phyloP scores from a whole-genome alignment of 2,797 vertebrate genomes.

The Choloepus didactylus region DNA sequence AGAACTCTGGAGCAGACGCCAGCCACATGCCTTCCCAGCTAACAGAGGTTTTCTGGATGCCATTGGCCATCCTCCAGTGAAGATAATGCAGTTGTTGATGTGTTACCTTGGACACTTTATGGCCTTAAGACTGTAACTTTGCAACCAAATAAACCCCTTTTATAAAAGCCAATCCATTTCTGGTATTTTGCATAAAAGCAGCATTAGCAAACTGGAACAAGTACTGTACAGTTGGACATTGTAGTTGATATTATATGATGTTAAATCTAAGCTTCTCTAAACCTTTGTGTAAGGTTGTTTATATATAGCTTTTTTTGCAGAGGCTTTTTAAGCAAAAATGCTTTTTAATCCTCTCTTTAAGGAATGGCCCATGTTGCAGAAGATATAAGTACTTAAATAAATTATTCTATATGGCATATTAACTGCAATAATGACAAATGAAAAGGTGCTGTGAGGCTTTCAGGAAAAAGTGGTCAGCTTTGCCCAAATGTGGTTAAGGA shows the following conservation, averaged over 20 bases:
- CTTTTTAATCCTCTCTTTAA: background rate
- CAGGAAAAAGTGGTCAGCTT: background rate
- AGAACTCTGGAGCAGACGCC: too few species aligned
- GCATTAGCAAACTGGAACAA: too few species aligned
- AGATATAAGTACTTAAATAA: background rate
- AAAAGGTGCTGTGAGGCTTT: background rate
- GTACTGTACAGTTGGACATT: background rate
- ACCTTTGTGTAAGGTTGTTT: background rate
- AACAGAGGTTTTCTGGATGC: too few species aligned
- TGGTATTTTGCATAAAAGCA: too few species aligned
- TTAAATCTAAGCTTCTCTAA: background rate
- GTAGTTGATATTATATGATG: background rate
- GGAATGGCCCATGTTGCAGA: background rate
- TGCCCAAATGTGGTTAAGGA: background rate
- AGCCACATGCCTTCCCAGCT: too few species aligned
- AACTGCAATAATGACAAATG: background rate
- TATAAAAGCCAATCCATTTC: too few species aligned
- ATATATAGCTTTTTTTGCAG: background rate
- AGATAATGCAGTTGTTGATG: too few species aligned
- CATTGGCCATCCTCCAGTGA: too few species aligned
- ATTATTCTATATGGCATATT: background rate
- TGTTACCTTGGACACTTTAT: too few species aligned
- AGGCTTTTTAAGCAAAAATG: background rate
- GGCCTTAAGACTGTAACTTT: too few species aligned
- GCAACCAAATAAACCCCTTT: too few species aligned